phyloP scores from a whole-genome alignment of 2,888 invertebrate genomes.

The Ceriagrion tenellum region DNA sequence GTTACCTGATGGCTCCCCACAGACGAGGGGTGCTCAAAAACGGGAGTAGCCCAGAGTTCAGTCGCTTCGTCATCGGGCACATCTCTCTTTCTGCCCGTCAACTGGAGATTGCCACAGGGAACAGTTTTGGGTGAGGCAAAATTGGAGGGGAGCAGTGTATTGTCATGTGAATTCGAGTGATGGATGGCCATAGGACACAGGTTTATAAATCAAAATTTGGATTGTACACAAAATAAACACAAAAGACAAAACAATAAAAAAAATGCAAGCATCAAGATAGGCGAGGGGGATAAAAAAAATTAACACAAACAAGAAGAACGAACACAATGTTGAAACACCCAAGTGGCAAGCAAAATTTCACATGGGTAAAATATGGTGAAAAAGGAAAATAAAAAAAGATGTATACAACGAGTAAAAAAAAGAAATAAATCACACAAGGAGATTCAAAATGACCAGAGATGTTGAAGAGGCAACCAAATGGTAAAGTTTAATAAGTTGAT shows the following conservation, averaged over 20 bases:
- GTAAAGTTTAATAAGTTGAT: background rate
- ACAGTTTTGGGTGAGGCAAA: background rate
- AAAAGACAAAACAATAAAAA: background rate
- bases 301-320: background rate
- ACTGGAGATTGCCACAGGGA: slow-evolving; percentile 27
- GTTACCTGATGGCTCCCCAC: slow-evolving; percentile 53
- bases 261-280: background rate
- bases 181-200: background rate
- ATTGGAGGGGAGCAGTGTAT: background rate
- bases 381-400: background rate
- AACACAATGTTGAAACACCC: background rate
- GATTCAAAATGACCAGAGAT: slow-evolving; percentile 5
- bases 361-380: too few relatives aligned
- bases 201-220: background rate
- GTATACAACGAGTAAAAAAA: background rate
- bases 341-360: background rate
- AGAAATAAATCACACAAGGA: background rate
- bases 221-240: background rate
- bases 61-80: slow-evolving; percentile 57
- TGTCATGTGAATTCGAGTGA: background rate
- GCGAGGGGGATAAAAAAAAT: background rate
- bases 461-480: background rate
- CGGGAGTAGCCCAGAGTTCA: slow-evolving; percentile 63
- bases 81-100: slow-evolving; percentile 49
- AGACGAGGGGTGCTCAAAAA: slow-evolving; percentile 62